Conservation (phyloP, 2,888 invertebrate genomes). For the Phalera bucephala region DNA sequence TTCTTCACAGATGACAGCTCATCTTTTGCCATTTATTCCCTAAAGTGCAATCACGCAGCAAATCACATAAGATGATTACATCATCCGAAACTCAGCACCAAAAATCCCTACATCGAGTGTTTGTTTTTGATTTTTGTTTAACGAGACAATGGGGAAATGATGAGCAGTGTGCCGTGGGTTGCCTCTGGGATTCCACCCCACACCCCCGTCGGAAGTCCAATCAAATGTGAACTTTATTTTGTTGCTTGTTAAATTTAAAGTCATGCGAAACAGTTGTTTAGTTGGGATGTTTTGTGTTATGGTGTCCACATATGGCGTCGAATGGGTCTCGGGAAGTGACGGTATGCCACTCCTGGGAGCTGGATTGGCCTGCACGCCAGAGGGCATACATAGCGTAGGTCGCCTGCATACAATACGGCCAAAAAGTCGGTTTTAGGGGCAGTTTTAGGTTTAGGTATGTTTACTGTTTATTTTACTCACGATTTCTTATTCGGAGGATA, state of each 20-base stretch:
- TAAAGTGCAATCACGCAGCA: constrained; percentile 53
- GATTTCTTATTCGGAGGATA: too few species aligned
- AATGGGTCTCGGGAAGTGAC: constrained; percentile 77
- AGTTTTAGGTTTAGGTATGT: too few species aligned
- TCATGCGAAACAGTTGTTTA: constrained; percentile 33
- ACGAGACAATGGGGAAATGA: constrained; percentile 84
- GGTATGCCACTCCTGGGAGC: constrained; percentile 74
- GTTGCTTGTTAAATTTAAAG: constrained; percentile 44
- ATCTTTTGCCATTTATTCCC: constrained; percentile 54
- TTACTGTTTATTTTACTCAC: too few species aligned
- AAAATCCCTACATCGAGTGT: constrained; percentile 75
- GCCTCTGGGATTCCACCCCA: constrained; percentile 79
- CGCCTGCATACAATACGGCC: too few species aligned
- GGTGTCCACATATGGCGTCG: constrained; percentile 75
- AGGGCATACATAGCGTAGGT: constrained; percentile 63
- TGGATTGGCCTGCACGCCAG: constrained; percentile 68
- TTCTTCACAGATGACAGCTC: too few species aligned
- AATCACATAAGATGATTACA: constrained; percentile 62
- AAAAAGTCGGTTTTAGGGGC: too few species aligned
- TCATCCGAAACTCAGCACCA: constrained; percentile 71
- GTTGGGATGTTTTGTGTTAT: constrained; percentile 49
- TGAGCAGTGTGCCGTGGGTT: constrained; percentile 74
- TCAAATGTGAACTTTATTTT: constrained; percentile 51
- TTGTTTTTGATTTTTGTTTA: constrained; percentile 83
- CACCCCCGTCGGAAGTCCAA: constrained; percentile 37